Percentiles rank a stretch among this genome's conserved stretches.
These are phyloP conservation scores for Cryptoprocta ferox DNA, from an alignment of 2,797 vertebrate genomes.

Conservation along the genomic window DNA sequence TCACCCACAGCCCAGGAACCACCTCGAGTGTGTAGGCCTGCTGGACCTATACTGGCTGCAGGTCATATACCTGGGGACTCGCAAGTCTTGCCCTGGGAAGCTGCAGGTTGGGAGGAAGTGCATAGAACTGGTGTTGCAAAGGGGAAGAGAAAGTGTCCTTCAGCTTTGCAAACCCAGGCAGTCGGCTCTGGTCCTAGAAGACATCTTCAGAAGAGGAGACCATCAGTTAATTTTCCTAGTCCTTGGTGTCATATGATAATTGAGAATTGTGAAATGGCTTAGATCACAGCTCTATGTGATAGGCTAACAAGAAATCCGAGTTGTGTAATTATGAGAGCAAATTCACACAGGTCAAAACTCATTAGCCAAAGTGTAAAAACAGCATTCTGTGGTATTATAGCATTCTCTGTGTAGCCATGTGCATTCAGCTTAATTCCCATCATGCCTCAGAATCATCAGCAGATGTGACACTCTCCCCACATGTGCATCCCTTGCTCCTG, in stretches of 20 bases:
- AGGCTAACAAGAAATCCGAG: conserved; percentile 9
- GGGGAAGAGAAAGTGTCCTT: neutral
- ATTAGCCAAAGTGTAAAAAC: conserved; percentile 48
- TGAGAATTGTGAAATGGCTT: neutral
- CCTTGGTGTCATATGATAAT: neutral
- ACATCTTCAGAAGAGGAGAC: conserved; percentile 1
- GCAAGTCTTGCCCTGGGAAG: neutral
- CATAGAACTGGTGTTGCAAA: neutral
- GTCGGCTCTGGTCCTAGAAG: neutral
- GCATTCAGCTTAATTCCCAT: neutral
- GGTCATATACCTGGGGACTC: too few relatives aligned
- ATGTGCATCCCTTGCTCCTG: accelerated
- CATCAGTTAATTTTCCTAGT: neutral
- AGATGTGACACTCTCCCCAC: accelerated
- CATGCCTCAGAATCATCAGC: neutral
- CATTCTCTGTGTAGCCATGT: neutral
- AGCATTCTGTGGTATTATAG: neutral
- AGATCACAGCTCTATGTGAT: neutral
- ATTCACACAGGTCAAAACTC: conserved; percentile 63
- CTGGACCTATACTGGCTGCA: accelerated
- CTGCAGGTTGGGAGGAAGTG: too few relatives aligned
- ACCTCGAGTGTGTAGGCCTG: neutral
- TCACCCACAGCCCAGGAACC: neutral
- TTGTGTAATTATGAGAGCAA: conserved; percentile 49
- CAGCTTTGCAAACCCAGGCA: neutral